phyloP scores from a whole-genome alignment of 2,113 vertebrate species.

The Carlito syrichta region DNA sequence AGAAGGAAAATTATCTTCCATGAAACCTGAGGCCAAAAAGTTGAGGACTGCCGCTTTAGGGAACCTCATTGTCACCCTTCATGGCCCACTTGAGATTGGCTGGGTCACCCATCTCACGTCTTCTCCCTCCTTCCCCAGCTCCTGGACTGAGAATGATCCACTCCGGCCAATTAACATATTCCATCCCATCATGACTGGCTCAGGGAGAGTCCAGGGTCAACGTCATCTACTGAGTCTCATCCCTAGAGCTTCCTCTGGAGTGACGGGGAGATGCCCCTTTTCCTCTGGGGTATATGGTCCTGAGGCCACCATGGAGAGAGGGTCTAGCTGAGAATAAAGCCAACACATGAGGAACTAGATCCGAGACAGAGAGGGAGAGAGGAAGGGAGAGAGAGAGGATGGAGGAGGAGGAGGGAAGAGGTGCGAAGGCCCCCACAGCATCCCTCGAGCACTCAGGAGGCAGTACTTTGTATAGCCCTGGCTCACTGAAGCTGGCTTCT shows the following conservation, averaged over 20 bases:
- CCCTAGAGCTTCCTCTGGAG: not conserved
- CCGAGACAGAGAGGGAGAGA: not conserved
- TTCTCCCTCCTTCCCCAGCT: not conserved
- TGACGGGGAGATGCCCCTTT: not conserved
- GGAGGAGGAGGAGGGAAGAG: too few relatives aligned
- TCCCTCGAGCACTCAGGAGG: not conserved
- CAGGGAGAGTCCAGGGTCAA: not conserved
- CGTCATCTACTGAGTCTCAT: not conserved
- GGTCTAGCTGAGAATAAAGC: not conserved
- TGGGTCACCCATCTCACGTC: too few relatives aligned
- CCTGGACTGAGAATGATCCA: not conserved
- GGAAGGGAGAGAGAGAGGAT: too few relatives aligned
- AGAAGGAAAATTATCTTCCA: too few relatives aligned
- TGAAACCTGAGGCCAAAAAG: too few relatives aligned
- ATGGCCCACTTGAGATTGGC: not conserved
- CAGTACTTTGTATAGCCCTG: not conserved
- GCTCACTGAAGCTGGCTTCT: not conserved
- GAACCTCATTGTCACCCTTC: not conserved
- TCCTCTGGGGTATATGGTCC: not conserved
- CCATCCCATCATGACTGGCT: not conserved
- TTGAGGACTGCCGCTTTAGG: too few relatives aligned
- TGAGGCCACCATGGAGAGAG: not conserved
- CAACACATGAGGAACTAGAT: not conserved
- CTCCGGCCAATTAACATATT: not conserved
- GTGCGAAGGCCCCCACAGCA: accelerated